Evolutionary conservation across 2,797 vertebrate species (phyloP), one percentile per base, ranked within the genome.

Genomic region (Bradypus variegatus): DNA sequence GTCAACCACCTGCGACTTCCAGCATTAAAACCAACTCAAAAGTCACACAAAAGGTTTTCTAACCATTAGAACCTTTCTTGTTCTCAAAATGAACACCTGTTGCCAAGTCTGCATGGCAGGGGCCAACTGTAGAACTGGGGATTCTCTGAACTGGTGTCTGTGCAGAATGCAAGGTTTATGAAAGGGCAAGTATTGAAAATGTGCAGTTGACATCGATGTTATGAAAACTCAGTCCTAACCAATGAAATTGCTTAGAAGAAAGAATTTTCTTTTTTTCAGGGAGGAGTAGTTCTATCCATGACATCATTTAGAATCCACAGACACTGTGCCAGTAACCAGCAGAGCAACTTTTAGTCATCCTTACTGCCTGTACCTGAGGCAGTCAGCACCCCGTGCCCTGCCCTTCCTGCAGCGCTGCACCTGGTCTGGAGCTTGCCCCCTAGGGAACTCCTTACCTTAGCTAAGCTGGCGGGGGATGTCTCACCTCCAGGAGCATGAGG

Each of bases 241-340:
- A 19, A 65, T 12, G 83, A 53, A 4, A 31, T 38, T 64, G 88
- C 83, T 50, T 29, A 64, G 92, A 91, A 84, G 50, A 41, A 88
- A 88, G 88, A 62, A 10, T 2, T 53, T 31, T 16, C 41, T 50
- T 67, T 58, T 58, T 23, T 50, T 67, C 80, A 55, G 60, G 80
- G 65, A 64, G 53, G 31, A 67, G 62, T 12, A 8, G 58, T 91
- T 79, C 58, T 82, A 78, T 91, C 84, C 29, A 67, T 15, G 60
- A 31, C 31, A 15, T 36, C 33, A 36, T 85, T 75, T 60, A 62
- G 60, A 53, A 8, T 38, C 13, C 27, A 36, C 12, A 36, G 79
- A 55, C 60, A 2, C 2, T 0, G 80, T 25, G 79, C 23, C 76
- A 79, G 85, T 82, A 25, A 86, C 77, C 69, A 48, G 83, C 86